A percentile compares a stretch with the other conserved stretches of the same genome.
Evolutionary conservation across 2,888 invertebrate genomes (phyloP).

Genomic region (Agelastica alni): DNA sequence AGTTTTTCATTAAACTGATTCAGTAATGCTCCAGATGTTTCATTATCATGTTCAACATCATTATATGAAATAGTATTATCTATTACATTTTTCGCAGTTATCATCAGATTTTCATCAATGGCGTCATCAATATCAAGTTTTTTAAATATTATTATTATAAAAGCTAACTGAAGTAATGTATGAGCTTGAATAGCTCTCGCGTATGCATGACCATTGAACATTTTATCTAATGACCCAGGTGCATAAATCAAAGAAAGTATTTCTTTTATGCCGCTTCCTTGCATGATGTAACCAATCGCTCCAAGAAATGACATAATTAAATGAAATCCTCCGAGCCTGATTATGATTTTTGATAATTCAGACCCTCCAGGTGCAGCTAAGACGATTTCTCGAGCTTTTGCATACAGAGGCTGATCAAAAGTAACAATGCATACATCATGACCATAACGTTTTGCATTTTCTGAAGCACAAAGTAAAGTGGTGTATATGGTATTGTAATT

Average conservation of each 20-base stretch:
- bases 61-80: constrained; percentile 29
- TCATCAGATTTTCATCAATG: constrained; percentile 36
- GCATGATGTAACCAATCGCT: constrained; percentile 50
- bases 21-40: constrained; percentile 41
- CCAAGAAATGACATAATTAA: constrained; percentile 32
- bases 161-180: constrained; percentile 44
- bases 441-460: no score
- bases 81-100: constrained; percentile 33
- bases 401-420: no score
- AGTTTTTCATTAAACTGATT: constrained; percentile 41
- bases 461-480: no score
- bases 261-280: constrained; percentile 51
- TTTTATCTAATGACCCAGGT: constrained; percentile 38
- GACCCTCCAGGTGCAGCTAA: constrained; percentile 30
- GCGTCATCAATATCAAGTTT: constrained; percentile 41
- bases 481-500: no score
- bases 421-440: no score
- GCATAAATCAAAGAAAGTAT: constrained; percentile 19
- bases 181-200: constrained; percentile 42
- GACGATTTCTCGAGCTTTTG: no score
- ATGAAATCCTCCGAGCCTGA: constrained; percentile 38
- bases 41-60: constrained; percentile 45
- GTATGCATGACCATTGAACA: no score
- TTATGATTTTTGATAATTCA: constrained; percentile 44
- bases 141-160: constrained; percentile 42